These are phyloP conservation scores for Perodicticus potto DNA, from an alignment of 2,797 vertebrate genomes.

Conservation along the genomic window DNA sequence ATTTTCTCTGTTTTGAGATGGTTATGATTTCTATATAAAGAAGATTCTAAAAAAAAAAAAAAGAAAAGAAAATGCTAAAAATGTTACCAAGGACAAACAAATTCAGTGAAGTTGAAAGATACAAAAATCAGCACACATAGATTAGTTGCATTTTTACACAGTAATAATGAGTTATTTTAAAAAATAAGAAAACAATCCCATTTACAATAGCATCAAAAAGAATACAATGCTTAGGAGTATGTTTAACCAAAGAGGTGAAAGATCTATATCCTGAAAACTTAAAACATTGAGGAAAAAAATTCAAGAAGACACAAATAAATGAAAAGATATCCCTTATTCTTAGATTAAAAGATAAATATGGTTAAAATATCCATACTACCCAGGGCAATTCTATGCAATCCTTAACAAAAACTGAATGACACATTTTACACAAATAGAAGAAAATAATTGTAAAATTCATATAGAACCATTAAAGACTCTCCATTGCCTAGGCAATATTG, in stretches of 20 bases:
- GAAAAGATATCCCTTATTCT: background rate
- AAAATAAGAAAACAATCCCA: background rate
- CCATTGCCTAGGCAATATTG: background rate
- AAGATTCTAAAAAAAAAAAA: background rate
- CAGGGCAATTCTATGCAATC: background rate
- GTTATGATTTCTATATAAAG: background rate
- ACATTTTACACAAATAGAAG: background rate
- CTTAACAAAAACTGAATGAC: background rate
- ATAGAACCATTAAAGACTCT: background rate
- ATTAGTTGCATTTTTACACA: background rate
- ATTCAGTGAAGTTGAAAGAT: background rate
- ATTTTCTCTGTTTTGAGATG: background rate
- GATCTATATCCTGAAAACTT: background rate
- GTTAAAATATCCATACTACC: background rate
- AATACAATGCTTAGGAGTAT: background rate
- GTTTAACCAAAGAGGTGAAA: background rate
- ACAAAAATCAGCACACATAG: background rate
- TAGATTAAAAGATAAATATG: background rate
- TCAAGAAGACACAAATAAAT: background rate
- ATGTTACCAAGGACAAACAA: background rate
- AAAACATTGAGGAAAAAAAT: background rate
- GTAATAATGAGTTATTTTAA: background rate
- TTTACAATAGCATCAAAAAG: background rate
- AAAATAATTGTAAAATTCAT: background rate
- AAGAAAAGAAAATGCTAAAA: background rate